These are phyloP conservation scores for Peromyscus leucopus DNA, from an alignment of 2,113 vertebrate genomes.

Conservation along the genomic window DNA sequence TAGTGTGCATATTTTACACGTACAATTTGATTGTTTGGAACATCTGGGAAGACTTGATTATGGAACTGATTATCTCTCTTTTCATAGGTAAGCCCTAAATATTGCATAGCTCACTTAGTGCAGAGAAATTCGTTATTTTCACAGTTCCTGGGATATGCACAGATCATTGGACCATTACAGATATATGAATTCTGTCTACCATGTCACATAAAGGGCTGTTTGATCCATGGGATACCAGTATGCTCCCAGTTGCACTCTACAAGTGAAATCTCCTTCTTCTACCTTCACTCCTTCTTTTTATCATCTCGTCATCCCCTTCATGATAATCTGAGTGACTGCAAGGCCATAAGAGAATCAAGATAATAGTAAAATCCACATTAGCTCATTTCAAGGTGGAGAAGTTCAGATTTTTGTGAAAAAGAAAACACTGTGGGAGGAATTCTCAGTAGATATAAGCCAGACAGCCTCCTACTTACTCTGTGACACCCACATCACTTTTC, in stretches of 20 bases:
- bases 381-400: neutral
- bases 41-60: neutral
- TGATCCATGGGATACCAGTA: neutral
- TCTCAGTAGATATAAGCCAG: slow-evolving; percentile 47
- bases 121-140: neutral
- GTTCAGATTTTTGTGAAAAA: slow-evolving; percentile 37
- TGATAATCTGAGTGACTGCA: neutral
- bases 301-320: neutral
- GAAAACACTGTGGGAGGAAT: slow-evolving; percentile 48
- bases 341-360: neutral
- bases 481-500: slow-evolving; percentile 51
- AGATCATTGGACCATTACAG: neutral
- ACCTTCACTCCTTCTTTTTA: neutral
- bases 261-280: neutral
- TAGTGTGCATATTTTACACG: neutral
- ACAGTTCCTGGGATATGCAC: neutral
- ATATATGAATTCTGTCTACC: neutral
- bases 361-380: slow-evolving; percentile 4
- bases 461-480: slow-evolving; percentile 28
- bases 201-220: neutral
- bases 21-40: neutral
- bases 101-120: neutral
- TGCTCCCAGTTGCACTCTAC: rapidly evolving
- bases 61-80: neutral
- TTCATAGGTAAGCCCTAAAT: neutral